A percentile compares a stretch with the other conserved stretches of the same genome.
These are phyloP conservation scores for Nematopogon swammerdamellus DNA, from an alignment of 2,888 invertebrate species.

Conservation along the genomic window DNA sequence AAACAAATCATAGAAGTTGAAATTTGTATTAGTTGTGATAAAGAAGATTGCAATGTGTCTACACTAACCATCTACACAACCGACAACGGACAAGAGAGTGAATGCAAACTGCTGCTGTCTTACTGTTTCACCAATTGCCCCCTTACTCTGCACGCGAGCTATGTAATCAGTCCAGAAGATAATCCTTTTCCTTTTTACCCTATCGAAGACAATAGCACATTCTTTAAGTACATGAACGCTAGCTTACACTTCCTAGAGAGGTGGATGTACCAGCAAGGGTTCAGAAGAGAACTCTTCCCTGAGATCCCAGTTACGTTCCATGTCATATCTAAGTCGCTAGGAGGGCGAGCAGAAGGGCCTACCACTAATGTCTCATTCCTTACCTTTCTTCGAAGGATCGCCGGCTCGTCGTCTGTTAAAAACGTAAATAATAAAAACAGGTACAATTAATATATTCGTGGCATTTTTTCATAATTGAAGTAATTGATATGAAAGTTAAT, in stretches of 20 bases:
- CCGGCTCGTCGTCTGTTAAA: no score
- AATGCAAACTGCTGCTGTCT: conserved; percentile 4
- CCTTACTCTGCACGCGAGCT: conserved; percentile 30
- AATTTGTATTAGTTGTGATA: conserved; percentile 21
- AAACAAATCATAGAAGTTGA: conserved; percentile 25
- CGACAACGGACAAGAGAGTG: neutral
- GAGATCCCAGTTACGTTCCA: conserved; percentile 42
- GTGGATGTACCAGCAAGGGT: conserved; percentile 49
- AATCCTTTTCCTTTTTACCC: conserved; percentile 44
- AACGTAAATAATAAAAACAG: no score
- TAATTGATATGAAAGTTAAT: no score
- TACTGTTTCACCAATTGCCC: conserved; percentile 37
- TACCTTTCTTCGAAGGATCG: conserved; percentile 37
- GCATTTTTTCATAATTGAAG: no score
- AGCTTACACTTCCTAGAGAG: conserved; percentile 34
- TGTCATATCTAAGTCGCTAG: conserved; percentile 28
- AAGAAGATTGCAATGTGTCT: neutral
- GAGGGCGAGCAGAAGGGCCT: conserved; percentile 19
- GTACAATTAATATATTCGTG: no score
- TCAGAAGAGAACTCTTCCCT: conserved; percentile 41
- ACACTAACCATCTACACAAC: neutral
- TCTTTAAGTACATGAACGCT: conserved; percentile 30
- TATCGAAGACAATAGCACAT: conserved; percentile 21
- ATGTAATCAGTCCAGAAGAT: conserved; percentile 19
- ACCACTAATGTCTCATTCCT: conserved; percentile 40